Percentiles rank a stretch among this genome's conserved stretches.
Evolutionary conservation across 1,140 invertebrate genomes (phyloP).

Genomic region (Hylaeus anthracinus): DNA sequence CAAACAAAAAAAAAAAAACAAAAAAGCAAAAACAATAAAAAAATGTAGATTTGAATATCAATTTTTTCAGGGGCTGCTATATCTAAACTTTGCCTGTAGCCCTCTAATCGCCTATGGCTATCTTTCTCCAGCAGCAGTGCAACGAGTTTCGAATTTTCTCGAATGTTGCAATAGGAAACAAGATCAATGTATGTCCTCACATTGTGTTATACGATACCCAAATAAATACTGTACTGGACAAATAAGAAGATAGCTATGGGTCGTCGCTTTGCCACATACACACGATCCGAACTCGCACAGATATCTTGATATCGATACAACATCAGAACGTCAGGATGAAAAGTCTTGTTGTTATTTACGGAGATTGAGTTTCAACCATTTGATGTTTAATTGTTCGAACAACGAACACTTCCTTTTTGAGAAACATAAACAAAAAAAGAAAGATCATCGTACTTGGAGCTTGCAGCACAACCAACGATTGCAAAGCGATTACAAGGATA

Average conservation of each 20-base stretch:
- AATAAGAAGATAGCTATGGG: conserved; percentile 68
- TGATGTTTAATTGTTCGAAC: conserved; percentile 33
- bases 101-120: conserved; percentile 67
- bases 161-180: conserved; percentile 53
- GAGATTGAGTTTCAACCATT: conserved; percentile 2
- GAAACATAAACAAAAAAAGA: neutral
- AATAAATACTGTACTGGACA: conserved; percentile 42
- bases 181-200: conserved; percentile 52
- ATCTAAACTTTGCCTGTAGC: conserved; percentile 69
- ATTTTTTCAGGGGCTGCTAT: conserved; percentile 67
- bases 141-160: conserved; percentile 54
- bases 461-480: conserved; percentile 5
- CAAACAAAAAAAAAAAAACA: neutral
- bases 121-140: conserved; percentile 60
- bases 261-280: conserved; percentile 58
- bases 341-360: conserved; percentile 11
- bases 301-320: conserved; percentile 27
- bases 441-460: conserved; percentile 10
- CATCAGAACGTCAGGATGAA: conserved; percentile 20
- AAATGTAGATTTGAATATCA: conserved; percentile 61
- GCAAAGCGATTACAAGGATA: neutral
- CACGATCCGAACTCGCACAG: conserved; percentile 42
- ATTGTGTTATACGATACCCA: conserved; percentile 40
- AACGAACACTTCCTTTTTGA: conserved; percentile 8
- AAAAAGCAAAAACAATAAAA: conserved; percentile 23